phyloP scores from a whole-genome alignment of 1,140 invertebrate genomes.

The Cryptotermes secundus region DNA sequence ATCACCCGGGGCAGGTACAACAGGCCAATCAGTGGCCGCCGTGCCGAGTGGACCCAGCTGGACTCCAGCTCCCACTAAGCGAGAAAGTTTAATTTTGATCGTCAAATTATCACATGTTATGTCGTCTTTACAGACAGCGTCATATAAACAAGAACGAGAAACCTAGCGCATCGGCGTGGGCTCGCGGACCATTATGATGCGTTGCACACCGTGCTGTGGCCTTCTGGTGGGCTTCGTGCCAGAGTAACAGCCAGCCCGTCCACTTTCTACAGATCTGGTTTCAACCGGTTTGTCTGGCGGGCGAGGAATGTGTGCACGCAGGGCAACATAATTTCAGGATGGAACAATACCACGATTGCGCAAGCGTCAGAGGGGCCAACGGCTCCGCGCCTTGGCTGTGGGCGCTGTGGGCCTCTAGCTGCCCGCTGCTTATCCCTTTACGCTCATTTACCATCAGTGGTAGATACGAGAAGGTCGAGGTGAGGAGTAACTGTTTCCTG shows the following conservation, averaged over 20 bases:
- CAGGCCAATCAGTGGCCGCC: too few species aligned
- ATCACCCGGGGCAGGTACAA: too few species aligned
- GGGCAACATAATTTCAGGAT: not conserved
- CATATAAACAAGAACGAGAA: not conserved
- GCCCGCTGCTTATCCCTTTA: too few species aligned
- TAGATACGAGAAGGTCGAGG: too few species aligned
- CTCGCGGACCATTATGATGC: not conserved
- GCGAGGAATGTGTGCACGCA: not conserved
- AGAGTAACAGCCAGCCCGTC: not conserved
- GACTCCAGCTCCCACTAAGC: too few species aligned
- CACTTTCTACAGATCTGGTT: not conserved
- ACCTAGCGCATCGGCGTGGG: not conserved
- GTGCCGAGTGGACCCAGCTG: too few species aligned
- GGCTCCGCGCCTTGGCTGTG: not conserved
- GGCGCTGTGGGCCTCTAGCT: too few species aligned
- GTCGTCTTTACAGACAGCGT: too few species aligned
- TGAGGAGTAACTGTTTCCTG: too few species aligned
- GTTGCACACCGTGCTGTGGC: not conserved
- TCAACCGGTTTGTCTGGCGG: not conserved
- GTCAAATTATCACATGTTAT: too few species aligned
- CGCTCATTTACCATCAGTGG: too few species aligned
- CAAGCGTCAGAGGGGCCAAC: not conserved
- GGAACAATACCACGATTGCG: not conserved
- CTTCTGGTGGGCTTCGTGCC: not conserved
- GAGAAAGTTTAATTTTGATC: too few species aligned